A percentile compares a stretch with the other conserved stretches of the same genome.
Evolutionary conservation across 1,140 invertebrate species (phyloP).

Genomic region (Cydia amplana): DNA sequence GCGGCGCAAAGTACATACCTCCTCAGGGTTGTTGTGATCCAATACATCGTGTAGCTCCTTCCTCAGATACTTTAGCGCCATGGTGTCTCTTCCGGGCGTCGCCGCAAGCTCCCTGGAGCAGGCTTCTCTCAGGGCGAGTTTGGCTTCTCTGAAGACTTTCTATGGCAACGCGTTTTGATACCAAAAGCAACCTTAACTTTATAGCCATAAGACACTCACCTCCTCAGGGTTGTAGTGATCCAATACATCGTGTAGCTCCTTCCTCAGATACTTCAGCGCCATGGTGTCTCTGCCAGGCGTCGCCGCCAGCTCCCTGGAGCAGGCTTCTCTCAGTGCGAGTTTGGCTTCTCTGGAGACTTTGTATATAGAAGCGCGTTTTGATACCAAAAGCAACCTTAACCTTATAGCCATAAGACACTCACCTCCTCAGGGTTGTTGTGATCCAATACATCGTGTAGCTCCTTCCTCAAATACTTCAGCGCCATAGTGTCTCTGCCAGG

Average conservation of each 20-base stretch:
- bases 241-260: slow-evolving; percentile 85
- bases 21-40: slow-evolving; percentile 81
- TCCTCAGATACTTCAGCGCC: slow-evolving; percentile 84
- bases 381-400: background rate
- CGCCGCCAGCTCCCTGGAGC: slow-evolving; percentile 87
- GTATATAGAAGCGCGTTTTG: slow-evolving; percentile 55
- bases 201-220: too few species aligned
- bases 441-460: slow-evolving; percentile 88
- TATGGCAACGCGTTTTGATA: slow-evolving; percentile 62
- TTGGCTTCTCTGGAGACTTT: slow-evolving; percentile 38
- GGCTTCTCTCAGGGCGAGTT: slow-evolving; percentile 83
- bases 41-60: slow-evolving; percentile 86
- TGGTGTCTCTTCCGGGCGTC: slow-evolving; percentile 64
- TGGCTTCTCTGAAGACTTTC: background rate
- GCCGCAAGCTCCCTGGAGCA: slow-evolving; percentile 88
- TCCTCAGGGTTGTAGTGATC: slow-evolving; percentile 80
- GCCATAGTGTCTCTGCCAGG: too few species aligned
- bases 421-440: slow-evolving; percentile 86
- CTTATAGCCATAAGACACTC: slow-evolving; percentile 72
- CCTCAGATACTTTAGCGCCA: slow-evolving; percentile 83
- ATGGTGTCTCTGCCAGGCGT: slow-evolving; percentile 65
- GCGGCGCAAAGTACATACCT: too few species aligned
- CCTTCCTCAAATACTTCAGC: slow-evolving; percentile 53
- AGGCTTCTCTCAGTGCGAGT: slow-evolving; percentile 84
- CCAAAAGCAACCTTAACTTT: too few species aligned